Evolutionary conservation across 2,888 invertebrate species (phyloP).

Genomic region (Lepidochitona cinerea): DNA sequence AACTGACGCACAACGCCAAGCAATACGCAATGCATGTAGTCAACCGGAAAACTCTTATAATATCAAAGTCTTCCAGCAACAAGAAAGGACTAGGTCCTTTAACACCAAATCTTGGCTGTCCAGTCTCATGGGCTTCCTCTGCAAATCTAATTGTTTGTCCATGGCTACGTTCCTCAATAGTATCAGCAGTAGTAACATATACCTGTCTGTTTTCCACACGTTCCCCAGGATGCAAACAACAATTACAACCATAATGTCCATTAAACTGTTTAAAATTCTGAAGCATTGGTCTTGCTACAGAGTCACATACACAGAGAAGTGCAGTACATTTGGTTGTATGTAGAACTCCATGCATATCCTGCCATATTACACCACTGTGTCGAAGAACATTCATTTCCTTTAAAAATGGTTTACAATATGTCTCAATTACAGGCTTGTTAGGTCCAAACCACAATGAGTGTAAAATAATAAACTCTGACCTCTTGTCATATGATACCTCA

Average conservation of each 20-base stretch:
- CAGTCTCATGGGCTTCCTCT: background rate
- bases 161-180: background rate
- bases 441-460: constrained; percentile 4
- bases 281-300: background rate
- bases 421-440: background rate
- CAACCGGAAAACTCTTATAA: background rate
- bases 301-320: background rate
- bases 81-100: background rate
- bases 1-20: background rate
- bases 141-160: background rate
- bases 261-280: constrained; percentile 5
- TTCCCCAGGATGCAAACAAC: constrained; percentile 1
- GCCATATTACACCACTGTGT: background rate
- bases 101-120: background rate
- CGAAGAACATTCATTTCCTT: background rate
- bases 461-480: background rate
- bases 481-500: background rate
- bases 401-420: background rate
- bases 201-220: background rate
- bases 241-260: background rate
- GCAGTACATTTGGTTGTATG: background rate
- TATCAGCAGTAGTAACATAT: background rate
- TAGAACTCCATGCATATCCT: background rate
- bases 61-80: background rate
- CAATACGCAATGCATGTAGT: background rate